These are phyloP conservation scores for Leptopilina clavipes DNA, from an alignment of 1,140 invertebrate species.

Conservation along the genomic window DNA sequence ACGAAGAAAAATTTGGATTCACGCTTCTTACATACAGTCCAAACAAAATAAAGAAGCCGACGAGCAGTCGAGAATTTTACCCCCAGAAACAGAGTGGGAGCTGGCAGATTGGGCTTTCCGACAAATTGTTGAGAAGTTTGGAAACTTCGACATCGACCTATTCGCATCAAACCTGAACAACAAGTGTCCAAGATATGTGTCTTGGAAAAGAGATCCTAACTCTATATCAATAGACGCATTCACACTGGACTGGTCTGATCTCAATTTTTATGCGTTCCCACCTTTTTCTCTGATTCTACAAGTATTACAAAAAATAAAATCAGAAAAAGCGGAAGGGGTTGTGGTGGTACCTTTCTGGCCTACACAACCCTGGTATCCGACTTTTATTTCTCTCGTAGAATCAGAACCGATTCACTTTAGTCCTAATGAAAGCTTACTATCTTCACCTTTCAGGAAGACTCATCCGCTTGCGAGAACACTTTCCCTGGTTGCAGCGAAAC, in stretches of 20 bases:
- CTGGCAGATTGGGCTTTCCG: conserved; percentile 39
- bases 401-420: conserved; percentile 36
- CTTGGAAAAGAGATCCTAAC: conserved; percentile 34
- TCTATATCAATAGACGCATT: conserved; percentile 37
- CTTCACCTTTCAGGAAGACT: conserved; percentile 45
- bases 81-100: conserved; percentile 36
- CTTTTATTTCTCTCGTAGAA: neutral
- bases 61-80: conserved; percentile 3
- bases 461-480: conserved; percentile 48
- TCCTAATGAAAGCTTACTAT: conserved; percentile 47
- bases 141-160: conserved; percentile 44
- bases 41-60: conserved; percentile 47
- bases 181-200: conserved; percentile 37
- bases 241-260: conserved; percentile 26
- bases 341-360: conserved; percentile 34
- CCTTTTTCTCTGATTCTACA: conserved; percentile 41
- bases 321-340: conserved; percentile 35
- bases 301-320: conserved; percentile 36
- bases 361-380: conserved; percentile 35
- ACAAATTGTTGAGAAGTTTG: conserved; percentile 48
- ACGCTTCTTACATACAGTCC: conserved; percentile 42
- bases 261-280: conserved; percentile 46
- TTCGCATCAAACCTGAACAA: conserved; percentile 47
- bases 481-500: conserved; percentile 51
- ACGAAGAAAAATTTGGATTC: conserved; percentile 39